A percentile compares a stretch with the other conserved stretches of the same genome.
Conservation (phyloP, 2,113 vertebrate species). For the Percina caprodes region DNA sequence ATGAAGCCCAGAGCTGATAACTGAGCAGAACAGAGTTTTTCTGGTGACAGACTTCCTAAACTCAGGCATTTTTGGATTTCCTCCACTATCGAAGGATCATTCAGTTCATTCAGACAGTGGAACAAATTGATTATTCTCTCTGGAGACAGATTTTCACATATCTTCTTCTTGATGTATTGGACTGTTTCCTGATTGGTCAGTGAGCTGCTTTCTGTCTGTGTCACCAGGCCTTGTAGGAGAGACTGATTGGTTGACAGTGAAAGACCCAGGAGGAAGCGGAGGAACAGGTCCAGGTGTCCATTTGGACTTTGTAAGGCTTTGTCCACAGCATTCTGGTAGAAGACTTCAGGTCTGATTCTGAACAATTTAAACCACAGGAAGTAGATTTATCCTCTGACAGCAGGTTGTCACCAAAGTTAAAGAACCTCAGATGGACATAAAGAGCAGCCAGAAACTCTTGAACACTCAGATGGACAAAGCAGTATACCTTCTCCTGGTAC, state of each 20-base stretch:
- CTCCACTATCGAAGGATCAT: fast-evolving
- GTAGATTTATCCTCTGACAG: conserved; percentile 12
- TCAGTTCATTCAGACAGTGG: conserved; percentile 49
- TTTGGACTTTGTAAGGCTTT: conserved; percentile 42
- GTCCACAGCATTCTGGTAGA: conserved; percentile 32
- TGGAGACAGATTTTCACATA: conserved; percentile 3
- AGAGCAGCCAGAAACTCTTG: conserved; percentile 66
- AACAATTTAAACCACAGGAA: neutral
- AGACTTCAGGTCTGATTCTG: fast-evolving
- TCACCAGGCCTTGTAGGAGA: conserved; percentile 18
- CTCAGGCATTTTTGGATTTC: conserved; percentile 11
- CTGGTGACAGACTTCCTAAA: neutral
- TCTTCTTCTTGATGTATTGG: conserved; percentile 38
- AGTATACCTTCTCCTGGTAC: conserved; percentile 38
- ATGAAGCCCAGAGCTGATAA: conserved; percentile 59
- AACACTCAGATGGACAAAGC: conserved; percentile 32
- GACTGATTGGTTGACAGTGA: conserved; percentile 31
- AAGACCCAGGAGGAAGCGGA: conserved; percentile 49
- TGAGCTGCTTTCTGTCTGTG: neutral
- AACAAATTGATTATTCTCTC: conserved; percentile 59
- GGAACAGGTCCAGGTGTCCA: conserved; percentile 54
- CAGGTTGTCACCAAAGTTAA: conserved; percentile 24
- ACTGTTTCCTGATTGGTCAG: neutral
- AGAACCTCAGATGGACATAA: conserved; percentile 54
- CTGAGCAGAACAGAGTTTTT: conserved; percentile 16